phyloP scores from a whole-genome alignment of 2,797 vertebrate genomes.

The Odontamblyopus rebecca region DNA sequence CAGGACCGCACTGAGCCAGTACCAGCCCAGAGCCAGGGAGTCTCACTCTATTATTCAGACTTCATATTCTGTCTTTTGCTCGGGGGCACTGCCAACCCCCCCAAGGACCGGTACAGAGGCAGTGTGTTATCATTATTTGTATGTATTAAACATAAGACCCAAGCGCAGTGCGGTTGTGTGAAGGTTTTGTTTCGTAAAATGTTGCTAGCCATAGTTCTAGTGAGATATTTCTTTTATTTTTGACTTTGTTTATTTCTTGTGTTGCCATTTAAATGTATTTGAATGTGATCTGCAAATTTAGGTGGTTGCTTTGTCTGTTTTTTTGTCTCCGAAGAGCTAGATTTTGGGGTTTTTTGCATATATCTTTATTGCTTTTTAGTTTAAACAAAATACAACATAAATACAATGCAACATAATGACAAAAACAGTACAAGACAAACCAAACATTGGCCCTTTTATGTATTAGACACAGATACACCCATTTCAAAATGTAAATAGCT shows the following conservation, averaged over 20 bases:
- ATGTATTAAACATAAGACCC: slow-evolving; percentile 52
- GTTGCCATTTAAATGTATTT: not conserved
- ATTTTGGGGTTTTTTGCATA: too few relatives aligned
- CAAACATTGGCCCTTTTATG: too few relatives aligned
- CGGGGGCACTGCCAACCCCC: slow-evolving; percentile 40
- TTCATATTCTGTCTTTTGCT: slow-evolving; percentile 72
- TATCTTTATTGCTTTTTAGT: too few relatives aligned
- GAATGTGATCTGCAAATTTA: too few relatives aligned
- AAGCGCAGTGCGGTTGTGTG: slow-evolving; percentile 15
- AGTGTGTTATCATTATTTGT: slow-evolving; percentile 33
- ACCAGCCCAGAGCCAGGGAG: slow-evolving; percentile 39
- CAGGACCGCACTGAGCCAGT: slow-evolving; percentile 63
- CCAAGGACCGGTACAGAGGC: slow-evolving; percentile 21
- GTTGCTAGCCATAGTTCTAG: not conserved
- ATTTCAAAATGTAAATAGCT: too few relatives aligned
- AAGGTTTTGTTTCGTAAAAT: slow-evolving; percentile 5
- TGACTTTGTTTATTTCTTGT: not conserved
- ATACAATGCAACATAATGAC: too few relatives aligned
- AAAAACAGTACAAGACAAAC: too few relatives aligned
- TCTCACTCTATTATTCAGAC: slow-evolving; percentile 72
- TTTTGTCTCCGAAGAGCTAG: too few relatives aligned
- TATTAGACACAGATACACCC: too few relatives aligned
- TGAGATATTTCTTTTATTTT: not conserved
- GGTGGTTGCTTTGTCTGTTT: too few relatives aligned
- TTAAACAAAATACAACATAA: too few relatives aligned